Percentiles rank a stretch among this genome's conserved stretches.
Conservation (phyloP, 64 coral and sea anemone genomes). For the Cladopsammia gracilis region DNA sequence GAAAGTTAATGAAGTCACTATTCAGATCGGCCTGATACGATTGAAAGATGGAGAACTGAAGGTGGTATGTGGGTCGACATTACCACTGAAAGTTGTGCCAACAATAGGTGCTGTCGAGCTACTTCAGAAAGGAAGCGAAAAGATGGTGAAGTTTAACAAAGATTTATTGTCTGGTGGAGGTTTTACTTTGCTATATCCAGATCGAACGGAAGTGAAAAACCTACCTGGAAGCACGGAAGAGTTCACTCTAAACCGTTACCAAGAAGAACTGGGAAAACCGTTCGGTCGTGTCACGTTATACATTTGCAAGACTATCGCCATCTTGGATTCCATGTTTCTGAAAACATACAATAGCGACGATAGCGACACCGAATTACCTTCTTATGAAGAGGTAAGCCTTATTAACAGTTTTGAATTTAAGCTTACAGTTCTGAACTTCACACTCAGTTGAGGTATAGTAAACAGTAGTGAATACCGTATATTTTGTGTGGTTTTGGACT, state of each 20-base stretch:
- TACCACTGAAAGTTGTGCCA: conserved; percentile 29
- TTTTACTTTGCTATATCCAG: conserved; percentile 35
- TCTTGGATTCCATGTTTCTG: conserved; percentile 14
- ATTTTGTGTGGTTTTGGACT: too few relatives aligned
- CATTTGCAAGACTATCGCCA: background rate
- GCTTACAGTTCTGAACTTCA: too few relatives aligned
- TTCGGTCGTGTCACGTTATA: conserved; percentile 24
- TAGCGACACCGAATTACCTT: background rate
- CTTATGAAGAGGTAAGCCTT: too few relatives aligned
- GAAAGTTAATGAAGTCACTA: conserved; percentile 10
- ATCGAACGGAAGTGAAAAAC: conserved; percentile 23
- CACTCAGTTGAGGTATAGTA: too few relatives aligned
- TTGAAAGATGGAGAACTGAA: conserved; percentile 39
- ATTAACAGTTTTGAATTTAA: too few relatives aligned
- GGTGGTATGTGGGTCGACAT: conserved; percentile 11
- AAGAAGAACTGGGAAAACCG: conserved; percentile 41
- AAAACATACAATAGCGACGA: conserved; percentile 29
- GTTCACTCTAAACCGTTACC: conserved; percentile 21
- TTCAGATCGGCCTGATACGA: conserved; percentile 28
- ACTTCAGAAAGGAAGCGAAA: conserved; percentile 15
- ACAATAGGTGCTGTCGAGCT: conserved; percentile 29
- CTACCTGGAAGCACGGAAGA: conserved; percentile 11
- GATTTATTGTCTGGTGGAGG: background rate
- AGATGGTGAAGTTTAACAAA: conserved; percentile 38
- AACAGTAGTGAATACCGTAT: too few relatives aligned